Percentiles rank a stretch among this genome's conserved stretches.
phyloP scores from a whole-genome alignment of 2,888 invertebrate genomes.

The Epinotia brunnichana region DNA sequence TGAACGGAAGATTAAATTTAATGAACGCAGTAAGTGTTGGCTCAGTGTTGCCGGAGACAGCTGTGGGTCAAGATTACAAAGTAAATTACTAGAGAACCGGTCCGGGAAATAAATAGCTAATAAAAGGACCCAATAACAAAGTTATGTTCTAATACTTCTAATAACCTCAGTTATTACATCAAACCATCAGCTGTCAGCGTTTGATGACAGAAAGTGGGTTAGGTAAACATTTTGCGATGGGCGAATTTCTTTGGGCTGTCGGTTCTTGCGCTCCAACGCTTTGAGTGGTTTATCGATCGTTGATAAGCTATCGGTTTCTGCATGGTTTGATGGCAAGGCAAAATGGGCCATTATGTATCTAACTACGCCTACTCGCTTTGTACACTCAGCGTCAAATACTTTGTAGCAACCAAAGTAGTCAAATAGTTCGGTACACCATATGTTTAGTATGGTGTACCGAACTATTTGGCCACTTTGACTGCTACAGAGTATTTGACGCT shows the following conservation, averaged over 20 bases:
- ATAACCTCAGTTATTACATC: conserved; percentile 51
- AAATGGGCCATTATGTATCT: conserved; percentile 73
- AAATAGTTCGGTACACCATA: too few species aligned
- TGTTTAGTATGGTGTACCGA: too few species aligned
- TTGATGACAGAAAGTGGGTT: conserved; percentile 49
- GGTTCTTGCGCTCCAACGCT: conserved; percentile 44
- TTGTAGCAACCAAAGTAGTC: too few species aligned
- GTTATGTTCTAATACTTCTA: conserved; percentile 33
- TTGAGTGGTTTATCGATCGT: conserved; percentile 73
- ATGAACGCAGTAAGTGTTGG: conserved; percentile 52
- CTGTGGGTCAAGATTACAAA: conserved; percentile 81
- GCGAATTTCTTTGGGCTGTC: conserved; percentile 47
- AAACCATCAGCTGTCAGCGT: conserved; percentile 45
- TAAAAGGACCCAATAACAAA: conserved; percentile 36
- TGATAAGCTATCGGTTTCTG: conserved; percentile 71
- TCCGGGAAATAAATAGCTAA: conserved; percentile 53
- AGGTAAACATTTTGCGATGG: conserved; percentile 47
- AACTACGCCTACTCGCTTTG: conserved; percentile 57
- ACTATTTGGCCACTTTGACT: too few species aligned
- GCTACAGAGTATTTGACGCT: too few species aligned
- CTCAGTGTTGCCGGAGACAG: conserved; percentile 58
- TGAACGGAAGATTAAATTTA: conserved; percentile 57
- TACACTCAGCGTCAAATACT: too few species aligned
- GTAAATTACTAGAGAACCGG: conserved; percentile 75
- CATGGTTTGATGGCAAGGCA: conserved; percentile 53